These are phyloP conservation scores for Synanceia verrucosa DNA, from an alignment of 2,797 vertebrate genomes.

Conservation along the genomic window DNA sequence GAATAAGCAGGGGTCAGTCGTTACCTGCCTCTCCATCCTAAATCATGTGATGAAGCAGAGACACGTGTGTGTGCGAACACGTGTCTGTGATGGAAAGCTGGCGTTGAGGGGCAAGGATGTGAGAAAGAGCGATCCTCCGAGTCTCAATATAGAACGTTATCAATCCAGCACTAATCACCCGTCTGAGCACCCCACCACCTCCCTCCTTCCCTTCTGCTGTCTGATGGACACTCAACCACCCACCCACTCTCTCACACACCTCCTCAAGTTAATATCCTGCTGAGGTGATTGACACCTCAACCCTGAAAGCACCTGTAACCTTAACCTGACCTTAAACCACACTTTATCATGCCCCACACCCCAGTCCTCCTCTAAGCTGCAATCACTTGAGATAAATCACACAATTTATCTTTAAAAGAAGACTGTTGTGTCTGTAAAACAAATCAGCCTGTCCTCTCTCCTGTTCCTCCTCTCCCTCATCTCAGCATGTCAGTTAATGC, in stretches of 20 bases:
- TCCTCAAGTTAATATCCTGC: constrained; percentile 24
- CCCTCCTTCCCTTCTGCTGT: constrained; percentile 24
- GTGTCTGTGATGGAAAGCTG: constrained; percentile 46
- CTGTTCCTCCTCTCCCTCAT: background rate
- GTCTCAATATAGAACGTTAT: constrained; percentile 77
- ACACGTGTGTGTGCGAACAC: constrained; percentile 46
- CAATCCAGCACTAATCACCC: constrained; percentile 73
- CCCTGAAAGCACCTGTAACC: constrained; percentile 45
- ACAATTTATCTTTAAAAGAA: constrained; percentile 4
- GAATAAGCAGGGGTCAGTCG: constrained; percentile 37
- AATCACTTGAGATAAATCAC: constrained; percentile 22
- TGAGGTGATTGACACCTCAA: constrained; percentile 51
- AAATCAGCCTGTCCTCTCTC: background rate
- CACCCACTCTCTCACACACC: constrained; percentile 2
- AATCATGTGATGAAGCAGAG: background rate
- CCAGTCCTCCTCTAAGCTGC: constrained; percentile 10
- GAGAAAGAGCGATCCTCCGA: constrained; percentile 58
- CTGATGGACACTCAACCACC: constrained; percentile 44
- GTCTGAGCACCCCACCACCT: constrained; percentile 18
- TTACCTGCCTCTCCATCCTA: constrained; percentile 3
- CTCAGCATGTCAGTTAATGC: constrained; percentile 19
- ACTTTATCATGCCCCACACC: background rate
- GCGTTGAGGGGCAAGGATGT: constrained; percentile 41
- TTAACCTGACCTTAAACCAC: constrained; percentile 53
- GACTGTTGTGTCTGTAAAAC: background rate